phyloP scores from a whole-genome alignment of 2,113 vertebrate genomes.

The Sceloporus tristichus region DNA sequence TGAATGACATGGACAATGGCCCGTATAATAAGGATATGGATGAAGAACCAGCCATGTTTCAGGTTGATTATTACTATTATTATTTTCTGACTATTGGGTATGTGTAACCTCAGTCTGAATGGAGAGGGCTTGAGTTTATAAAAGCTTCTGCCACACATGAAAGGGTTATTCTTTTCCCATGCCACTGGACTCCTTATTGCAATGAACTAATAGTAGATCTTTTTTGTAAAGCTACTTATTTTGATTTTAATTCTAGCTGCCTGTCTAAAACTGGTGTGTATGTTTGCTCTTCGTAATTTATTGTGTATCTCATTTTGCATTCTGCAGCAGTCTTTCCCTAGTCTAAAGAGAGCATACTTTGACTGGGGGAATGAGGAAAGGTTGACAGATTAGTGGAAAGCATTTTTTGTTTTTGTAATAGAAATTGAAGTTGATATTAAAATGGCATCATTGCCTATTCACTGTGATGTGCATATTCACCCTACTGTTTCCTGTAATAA shows the following conservation, averaged over 20 bases:
- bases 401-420: background rate
- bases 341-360: background rate
- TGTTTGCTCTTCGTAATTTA: slow-evolving; percentile 6
- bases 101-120: background rate
- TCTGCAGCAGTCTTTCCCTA: slow-evolving; percentile 43
- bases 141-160: too few relatives aligned
- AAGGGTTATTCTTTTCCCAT: background rate
- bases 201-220: background rate
- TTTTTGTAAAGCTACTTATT: slow-evolving; percentile 13
- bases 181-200: background rate
- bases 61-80: slow-evolving; percentile 55
- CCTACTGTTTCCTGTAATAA: background rate
- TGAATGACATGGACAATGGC: slow-evolving; percentile 56
- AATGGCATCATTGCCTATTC: background rate
- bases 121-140: background rate
- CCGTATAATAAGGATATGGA: slow-evolving; percentile 36
- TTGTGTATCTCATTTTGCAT: background rate
- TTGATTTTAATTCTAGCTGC: slow-evolving; percentile 32
- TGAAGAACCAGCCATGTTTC: slow-evolving; percentile 69
- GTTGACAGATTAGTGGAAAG: background rate
- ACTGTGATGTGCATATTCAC: background rate
- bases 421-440: background rate
- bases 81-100: slow-evolving; percentile 36
- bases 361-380: background rate
- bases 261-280: slow-evolving; percentile 9